Evolutionary conservation across 2,888 invertebrate genomes (phyloP), one percentile per base, ranked within the genome.

Genomic region (Tortrix viridana): DNA sequence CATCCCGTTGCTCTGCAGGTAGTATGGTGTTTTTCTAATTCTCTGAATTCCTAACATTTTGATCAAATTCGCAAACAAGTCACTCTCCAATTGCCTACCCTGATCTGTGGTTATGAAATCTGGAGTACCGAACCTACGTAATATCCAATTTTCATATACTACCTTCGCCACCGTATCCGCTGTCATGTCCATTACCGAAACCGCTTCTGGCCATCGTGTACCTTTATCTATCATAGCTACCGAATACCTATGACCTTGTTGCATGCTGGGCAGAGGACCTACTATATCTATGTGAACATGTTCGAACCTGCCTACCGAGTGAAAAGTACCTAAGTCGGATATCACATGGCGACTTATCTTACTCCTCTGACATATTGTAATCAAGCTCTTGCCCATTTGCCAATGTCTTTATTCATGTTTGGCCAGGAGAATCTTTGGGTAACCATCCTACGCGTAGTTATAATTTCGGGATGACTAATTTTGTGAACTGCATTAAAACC

Each of bases 381-480:
- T 6, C 44, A 44, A 18, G 16, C 7, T 18, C 44, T 44, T 5
- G 44, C 44, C 44, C 44, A 44, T 1, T 7, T 9, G 14, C 44
- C 44, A 7, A 9, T 19, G 9, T 44, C 44, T 6, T 7, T 44
- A 44, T 44, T 44, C 18, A 46, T 46, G 3, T 20, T 14, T 20
- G 46, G 20, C 46, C 46, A 46, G 20, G 4, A 46, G 5, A 46
- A 46, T 22, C 46, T 9, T 12, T 20, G 46, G 5, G 46, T 14
- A 5, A 46, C 3, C 46, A 46, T 46, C 14, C 20, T 20, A 65
- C 67, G 32, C 67, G 23, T 55, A 12, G 46, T 46, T 20, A 19
- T 20, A 46, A 46, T 20, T 12, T 20, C 46, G 14, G 46, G 46
- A 14, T 46, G 46, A 5, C 46, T 46, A 14, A 20, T 46, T 2